Conservation (phyloP, 2,797 vertebrate genomes). For the Scarus forsteni region DNA sequence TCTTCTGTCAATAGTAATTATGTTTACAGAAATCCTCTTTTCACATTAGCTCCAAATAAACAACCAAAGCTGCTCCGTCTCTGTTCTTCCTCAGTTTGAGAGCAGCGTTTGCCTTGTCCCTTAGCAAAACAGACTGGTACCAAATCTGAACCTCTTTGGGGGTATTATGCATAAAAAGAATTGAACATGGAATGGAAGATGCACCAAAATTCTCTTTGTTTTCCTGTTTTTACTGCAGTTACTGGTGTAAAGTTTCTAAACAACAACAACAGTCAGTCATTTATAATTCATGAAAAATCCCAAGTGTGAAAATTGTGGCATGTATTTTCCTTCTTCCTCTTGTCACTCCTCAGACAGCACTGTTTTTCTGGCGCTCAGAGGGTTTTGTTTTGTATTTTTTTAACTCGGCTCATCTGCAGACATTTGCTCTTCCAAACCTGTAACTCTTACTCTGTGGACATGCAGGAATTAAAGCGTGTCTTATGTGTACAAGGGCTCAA, state of each 20-base stretch:
- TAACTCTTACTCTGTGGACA: conserved; percentile 2
- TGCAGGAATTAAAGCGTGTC: background rate
- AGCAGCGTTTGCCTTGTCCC: background rate
- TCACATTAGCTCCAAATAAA: conserved; percentile 9
- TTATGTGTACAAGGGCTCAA: conserved; percentile 9
- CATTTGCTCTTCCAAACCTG: conserved; percentile 11
- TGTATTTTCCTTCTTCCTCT: no score
- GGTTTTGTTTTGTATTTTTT: conserved; percentile 7
- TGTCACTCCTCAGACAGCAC: no score
- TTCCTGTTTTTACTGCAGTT: no score
- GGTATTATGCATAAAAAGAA: no score
- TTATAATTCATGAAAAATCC: no score
- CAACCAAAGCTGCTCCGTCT: conserved; percentile 13
- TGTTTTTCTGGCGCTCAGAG: no score
- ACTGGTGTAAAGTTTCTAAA: no score
- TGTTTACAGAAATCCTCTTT: conserved; percentile 21
- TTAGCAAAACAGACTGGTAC: background rate
- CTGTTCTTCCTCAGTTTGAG: background rate
- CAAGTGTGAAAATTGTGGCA: no score
- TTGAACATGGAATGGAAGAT: no score
- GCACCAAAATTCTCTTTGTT: no score
- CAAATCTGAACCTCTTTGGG: conserved; percentile 8
- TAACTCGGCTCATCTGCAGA: conserved; percentile 31
- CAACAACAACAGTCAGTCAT: no score
- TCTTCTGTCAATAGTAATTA: conserved; percentile 15